Evolutionary conservation across 1,140 invertebrate species (phyloP).

Genomic region (Hylaeus anthracinus): DNA sequence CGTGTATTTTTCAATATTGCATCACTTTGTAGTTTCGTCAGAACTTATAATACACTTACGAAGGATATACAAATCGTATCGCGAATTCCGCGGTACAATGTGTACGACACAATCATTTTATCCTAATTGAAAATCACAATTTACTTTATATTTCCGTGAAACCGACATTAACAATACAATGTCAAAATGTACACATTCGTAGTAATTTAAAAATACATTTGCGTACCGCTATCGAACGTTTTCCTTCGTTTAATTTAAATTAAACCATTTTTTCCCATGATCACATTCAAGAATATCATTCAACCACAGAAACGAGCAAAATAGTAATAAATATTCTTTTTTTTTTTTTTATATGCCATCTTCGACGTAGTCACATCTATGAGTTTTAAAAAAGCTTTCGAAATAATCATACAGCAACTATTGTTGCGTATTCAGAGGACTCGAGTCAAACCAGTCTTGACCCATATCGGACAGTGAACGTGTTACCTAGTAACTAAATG

Average conservation of each 20-base stretch:
- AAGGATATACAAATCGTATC: background rate
- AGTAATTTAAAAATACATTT: slow-evolving; percentile 1
- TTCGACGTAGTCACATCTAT: too few relatives aligned
- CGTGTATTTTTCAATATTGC: slow-evolving; percentile 14
- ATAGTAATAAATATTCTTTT: too few relatives aligned
- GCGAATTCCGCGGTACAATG: background rate
- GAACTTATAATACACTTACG: background rate
- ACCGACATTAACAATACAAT: background rate
- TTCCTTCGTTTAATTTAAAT: background rate
- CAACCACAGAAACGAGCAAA: too few relatives aligned
- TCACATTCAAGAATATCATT: background rate
- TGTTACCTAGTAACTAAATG: too few relatives aligned
- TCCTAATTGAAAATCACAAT: background rate
- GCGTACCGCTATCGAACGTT: background rate
- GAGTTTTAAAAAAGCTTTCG: too few relatives aligned
- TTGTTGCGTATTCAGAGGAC: too few relatives aligned
- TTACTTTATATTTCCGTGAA: background rate
- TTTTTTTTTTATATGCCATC: too few relatives aligned
- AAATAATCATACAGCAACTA: too few relatives aligned
- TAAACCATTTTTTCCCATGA: background rate
- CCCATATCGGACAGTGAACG: too few relatives aligned
- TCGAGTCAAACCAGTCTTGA: too few relatives aligned
- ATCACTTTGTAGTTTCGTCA: background rate
- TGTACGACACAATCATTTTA: background rate
- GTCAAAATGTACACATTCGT: background rate